Evolutionary conservation across 2,888 invertebrate genomes (phyloP).

Genomic region (Spilosoma lubricipeda): DNA sequence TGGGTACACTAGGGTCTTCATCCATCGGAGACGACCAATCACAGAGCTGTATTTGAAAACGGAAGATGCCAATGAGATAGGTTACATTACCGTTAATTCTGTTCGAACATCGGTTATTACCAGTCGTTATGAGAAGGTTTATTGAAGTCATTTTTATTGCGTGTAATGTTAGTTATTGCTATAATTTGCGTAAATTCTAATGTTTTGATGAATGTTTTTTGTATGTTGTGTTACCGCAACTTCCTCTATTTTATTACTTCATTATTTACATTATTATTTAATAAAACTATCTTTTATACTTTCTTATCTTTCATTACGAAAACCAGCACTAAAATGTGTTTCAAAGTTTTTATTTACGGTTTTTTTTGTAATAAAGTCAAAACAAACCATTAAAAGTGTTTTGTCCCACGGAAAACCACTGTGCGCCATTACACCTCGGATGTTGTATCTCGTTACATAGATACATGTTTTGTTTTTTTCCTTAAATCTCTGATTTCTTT

Average conservation of each 20-base stretch:
- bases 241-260: background rate
- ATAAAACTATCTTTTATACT: background rate
- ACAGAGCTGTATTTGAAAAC: slow-evolving; percentile 57
- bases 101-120: slow-evolving; percentile 42
- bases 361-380: background rate
- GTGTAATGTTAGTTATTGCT: slow-evolving; percentile 30
- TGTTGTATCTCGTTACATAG: too few species aligned
- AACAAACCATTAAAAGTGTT: background rate
- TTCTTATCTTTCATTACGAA: background rate
- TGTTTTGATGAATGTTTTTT: background rate
- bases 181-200: slow-evolving; percentile 21
- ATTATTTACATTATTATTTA: background rate
- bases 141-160: slow-evolving; percentile 35
- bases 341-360: too few species aligned
- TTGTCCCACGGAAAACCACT: background rate
- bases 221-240: background rate
- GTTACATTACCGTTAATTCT: slow-evolving; percentile 58
- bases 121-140: slow-evolving; percentile 33
- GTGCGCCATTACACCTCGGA: too few species aligned
- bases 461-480: too few species aligned
- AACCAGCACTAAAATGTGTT: background rate
- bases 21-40: slow-evolving; percentile 51
- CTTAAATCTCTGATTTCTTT: background rate
- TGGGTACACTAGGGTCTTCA: slow-evolving; percentile 43
- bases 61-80: slow-evolving; percentile 62